Evolutionary conservation across 2,888 invertebrate genomes (phyloP).

Genomic region (Lasius platythorax): DNA sequence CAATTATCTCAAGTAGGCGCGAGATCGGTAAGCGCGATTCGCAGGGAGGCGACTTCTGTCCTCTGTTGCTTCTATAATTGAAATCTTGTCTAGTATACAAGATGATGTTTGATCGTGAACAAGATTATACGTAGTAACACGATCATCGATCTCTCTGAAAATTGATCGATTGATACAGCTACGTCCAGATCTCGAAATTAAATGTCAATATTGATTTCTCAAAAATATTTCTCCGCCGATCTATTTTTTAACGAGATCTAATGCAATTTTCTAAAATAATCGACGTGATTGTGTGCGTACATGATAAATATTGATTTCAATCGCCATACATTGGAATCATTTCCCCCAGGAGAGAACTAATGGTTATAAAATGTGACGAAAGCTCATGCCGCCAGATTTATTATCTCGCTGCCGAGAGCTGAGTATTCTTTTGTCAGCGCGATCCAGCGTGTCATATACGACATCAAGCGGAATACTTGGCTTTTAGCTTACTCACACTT

Average conservation of each 20-base stretch:
- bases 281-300: not conserved
- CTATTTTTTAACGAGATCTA: not conserved
- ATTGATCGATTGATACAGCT: slow-evolving; percentile 3
- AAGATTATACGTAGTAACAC: not conserved
- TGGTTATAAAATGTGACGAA: not conserved
- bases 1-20: slow-evolving; percentile 83
- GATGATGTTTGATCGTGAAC: not conserved
- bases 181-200: not conserved
- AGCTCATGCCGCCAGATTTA: slow-evolving; percentile 3
- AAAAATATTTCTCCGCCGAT: slow-evolving; percentile 9
- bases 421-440: slow-evolving; percentile 35
- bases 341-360: not conserved
- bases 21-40: slow-evolving; percentile 79
- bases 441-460: slow-evolving; percentile 11
- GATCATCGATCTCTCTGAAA: slow-evolving; percentile 4
- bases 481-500: slow-evolving; percentile 34
- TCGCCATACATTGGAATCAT: not conserved
- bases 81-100: slow-evolving; percentile 6
- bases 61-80: slow-evolving; percentile 59
- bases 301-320: slow-evolving; percentile 17
- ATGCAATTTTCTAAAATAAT: not conserved
- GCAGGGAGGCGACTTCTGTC: slow-evolving; percentile 74
- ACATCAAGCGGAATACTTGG: slow-evolving; percentile 40
- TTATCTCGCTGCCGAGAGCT: slow-evolving; percentile 8
- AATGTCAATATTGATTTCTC: slow-evolving; percentile 5